Conservation (phyloP, 2,113 vertebrate species). For the Melanerpes formicivorus region DNA sequence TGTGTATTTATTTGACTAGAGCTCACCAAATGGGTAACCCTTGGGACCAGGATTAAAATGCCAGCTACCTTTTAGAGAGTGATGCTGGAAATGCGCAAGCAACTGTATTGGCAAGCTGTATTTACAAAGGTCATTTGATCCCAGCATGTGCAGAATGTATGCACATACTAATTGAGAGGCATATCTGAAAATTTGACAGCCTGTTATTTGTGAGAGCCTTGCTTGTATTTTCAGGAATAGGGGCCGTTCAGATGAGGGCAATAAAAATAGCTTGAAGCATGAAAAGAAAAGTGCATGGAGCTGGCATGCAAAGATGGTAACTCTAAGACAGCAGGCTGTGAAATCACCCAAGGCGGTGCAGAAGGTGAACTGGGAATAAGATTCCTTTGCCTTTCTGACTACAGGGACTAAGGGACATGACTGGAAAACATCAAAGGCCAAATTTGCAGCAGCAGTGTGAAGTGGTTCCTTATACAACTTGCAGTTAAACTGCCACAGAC, state of each 20-base stretch:
- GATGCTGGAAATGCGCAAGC: neutral
- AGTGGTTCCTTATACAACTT: neutral
- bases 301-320: neutral
- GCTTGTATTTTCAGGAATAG: constrained; percentile 8
- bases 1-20: constrained; percentile 4
- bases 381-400: neutral
- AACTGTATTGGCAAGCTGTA: neutral
- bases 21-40: neutral
- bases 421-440: neutral
- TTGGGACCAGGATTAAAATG: neutral
- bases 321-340: neutral
- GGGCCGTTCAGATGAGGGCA: neutral
- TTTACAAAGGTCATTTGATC: constrained; percentile 25
- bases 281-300: neutral
- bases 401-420: neutral
- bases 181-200: constrained; percentile 14
- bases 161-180: constrained; percentile 33
- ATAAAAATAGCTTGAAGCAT: neutral
- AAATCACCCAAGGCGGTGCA: neutral
- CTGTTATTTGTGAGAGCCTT: constrained; percentile 10
- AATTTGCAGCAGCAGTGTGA: fast-evolving
- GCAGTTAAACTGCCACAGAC: neutral
- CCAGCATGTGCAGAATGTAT: constrained; percentile 32
- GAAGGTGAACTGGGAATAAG: fast-evolving
- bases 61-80: neutral